Evolutionary conservation across 2,113 vertebrate genomes (phyloP).

Genomic region (Boulengeromyrus knoepffleri): DNA sequence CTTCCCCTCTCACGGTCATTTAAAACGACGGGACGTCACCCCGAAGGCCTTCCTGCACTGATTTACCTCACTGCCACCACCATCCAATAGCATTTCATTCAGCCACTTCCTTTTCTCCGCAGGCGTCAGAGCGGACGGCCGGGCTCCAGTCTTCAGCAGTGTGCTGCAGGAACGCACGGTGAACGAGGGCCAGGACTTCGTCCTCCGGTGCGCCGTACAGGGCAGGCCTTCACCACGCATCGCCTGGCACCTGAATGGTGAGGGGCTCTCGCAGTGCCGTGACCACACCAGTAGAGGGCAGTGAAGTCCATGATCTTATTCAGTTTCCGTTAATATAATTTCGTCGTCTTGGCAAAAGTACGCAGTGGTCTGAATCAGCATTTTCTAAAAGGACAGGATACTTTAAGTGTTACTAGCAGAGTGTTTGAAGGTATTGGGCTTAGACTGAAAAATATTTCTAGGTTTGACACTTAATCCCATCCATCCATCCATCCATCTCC

Average conservation of each 20-base stretch:
- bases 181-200: constrained; percentile 70
- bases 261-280: constrained; percentile 32
- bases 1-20: background rate
- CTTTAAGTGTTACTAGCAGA: background rate
- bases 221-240: constrained; percentile 61
- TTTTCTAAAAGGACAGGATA: background rate
- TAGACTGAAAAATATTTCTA: background rate
- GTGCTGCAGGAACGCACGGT: constrained; percentile 59
- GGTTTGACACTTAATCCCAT: background rate
- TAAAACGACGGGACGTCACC: background rate
- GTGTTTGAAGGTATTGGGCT: background rate
- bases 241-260: constrained; percentile 79
- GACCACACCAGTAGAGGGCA: constrained; percentile 16
- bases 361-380: background rate
- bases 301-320: background rate
- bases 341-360: background rate
- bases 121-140: constrained; percentile 45
- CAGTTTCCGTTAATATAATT: background rate
- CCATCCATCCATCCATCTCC: background rate
- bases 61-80: background rate
- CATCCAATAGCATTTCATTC: background rate
- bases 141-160: constrained; percentile 62
- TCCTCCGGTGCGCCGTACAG: constrained; percentile 63
- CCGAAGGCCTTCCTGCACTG: background rate
- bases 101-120: background rate